These are phyloP conservation scores for Seira ritae DNA, from an alignment of 2,888 invertebrate genomes.

Conservation along the genomic window DNA sequence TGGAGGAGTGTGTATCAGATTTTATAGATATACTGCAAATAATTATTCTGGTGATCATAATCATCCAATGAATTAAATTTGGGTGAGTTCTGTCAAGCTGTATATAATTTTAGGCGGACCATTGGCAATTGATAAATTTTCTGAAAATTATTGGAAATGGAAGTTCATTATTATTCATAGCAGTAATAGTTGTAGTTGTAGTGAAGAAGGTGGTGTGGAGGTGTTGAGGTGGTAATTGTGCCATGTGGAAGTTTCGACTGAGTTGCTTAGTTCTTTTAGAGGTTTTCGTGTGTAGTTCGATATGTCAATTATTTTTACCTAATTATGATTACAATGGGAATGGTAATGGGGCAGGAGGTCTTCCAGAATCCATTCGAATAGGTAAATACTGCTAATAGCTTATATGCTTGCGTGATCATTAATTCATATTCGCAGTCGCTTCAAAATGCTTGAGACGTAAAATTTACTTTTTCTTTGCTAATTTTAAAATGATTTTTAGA, in stretches of 20 bases:
- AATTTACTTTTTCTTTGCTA: background rate
- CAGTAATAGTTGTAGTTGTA: background rate
- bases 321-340: slow-evolving; percentile 57
- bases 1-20: background rate
- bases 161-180: background rate
- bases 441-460: too few species aligned
- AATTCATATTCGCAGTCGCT: too few species aligned
- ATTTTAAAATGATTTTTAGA: too few species aligned
- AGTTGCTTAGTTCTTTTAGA: slow-evolving; percentile 43
- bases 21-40: too few species aligned
- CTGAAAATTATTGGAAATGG: too few species aligned
- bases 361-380: slow-evolving; percentile 66
- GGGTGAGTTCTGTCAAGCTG: background rate
- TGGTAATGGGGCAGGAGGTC: slow-evolving; percentile 60
- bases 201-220: background rate
- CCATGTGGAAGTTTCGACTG: slow-evolving; percentile 46
- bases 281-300: slow-evolving; percentile 37
- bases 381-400: slow-evolving; percentile 56
- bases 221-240: too few species aligned
- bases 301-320: slow-evolving; percentile 46
- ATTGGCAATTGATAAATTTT: too few species aligned
- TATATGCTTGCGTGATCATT: too few species aligned
- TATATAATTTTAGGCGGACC: too few species aligned
- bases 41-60: background rate
- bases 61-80: background rate